phyloP scores from a whole-genome alignment of 2,113 vertebrate genomes.

The Neolamprologus variostigma region DNA sequence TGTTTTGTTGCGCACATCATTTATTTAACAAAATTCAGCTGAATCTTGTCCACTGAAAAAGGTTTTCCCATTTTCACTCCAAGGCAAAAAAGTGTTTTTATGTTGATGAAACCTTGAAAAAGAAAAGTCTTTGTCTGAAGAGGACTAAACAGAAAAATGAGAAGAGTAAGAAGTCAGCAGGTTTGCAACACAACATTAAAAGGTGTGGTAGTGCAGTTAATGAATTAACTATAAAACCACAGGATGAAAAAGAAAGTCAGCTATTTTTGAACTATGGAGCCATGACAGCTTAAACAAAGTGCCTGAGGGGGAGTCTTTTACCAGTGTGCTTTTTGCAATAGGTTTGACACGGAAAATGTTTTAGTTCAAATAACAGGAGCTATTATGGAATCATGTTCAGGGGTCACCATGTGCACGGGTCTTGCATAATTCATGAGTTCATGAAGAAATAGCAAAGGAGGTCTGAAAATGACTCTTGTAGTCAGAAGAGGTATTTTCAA shows the following conservation, averaged over 20 bases:
- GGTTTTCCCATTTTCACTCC: constrained; percentile 6
- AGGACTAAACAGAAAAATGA: not conserved
- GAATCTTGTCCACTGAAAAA: constrained; percentile 17
- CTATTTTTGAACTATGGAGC: constrained; percentile 83
- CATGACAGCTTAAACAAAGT: constrained; percentile 93
- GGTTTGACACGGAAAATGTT: constrained; percentile 92
- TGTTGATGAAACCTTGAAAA: not conserved
- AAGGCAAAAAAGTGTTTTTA: not conserved
- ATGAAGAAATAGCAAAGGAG: constrained; percentile 73
- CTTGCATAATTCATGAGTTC: constrained; percentile 92
- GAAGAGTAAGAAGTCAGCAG: constrained; percentile 71
- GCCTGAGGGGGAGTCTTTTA: constrained; percentile 85
- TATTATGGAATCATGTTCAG: constrained; percentile 85
- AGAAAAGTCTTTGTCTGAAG: not conserved
- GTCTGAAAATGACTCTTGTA: constrained; percentile 74
- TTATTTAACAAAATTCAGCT: not conserved
- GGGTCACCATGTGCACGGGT: constrained; percentile 72
- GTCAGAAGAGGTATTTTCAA: constrained; percentile 67
- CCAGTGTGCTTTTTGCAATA: constrained; percentile 80
- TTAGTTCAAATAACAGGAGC: constrained; percentile 94
- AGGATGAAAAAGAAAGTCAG: constrained; percentile 68
- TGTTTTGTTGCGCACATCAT: not conserved
- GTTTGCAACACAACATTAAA: constrained; percentile 74
- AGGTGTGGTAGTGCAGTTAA: constrained; percentile 81
- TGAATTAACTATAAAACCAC: constrained; percentile 83